Evolutionary conservation across 2,113 vertebrate species (phyloP).

Genomic region (Reinhardtius hippoglossoides): DNA sequence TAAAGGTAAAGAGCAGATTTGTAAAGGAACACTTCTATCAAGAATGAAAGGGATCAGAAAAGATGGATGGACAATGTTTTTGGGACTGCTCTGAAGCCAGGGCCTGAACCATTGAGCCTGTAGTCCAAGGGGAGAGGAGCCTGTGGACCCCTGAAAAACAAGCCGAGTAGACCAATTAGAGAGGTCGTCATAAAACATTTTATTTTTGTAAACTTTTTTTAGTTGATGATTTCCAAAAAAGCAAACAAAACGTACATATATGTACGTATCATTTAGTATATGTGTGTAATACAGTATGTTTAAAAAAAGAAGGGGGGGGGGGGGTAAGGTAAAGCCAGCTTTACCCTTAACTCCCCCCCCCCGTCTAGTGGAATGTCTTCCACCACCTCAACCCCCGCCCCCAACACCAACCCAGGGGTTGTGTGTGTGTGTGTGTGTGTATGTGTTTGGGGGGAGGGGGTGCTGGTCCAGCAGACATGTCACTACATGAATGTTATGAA

Average conservation of each 20-base stretch:
- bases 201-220: constrained; percentile 87
- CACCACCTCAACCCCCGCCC: background rate
- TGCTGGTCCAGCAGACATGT: constrained; percentile 50
- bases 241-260: constrained; percentile 77
- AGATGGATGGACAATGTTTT: constrained; percentile 55
- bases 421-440: background rate
- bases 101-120: constrained; percentile 63
- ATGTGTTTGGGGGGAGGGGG: background rate
- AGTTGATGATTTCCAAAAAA: constrained; percentile 83
- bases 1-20: constrained; percentile 63
- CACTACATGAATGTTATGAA: constrained; percentile 13
- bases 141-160: constrained; percentile 66
- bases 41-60: constrained; percentile 50
- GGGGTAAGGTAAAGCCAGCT: constrained; percentile 7
- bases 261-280: constrained; percentile 76
- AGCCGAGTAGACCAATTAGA: constrained; percentile 70
- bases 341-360: background rate
- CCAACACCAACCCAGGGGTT: background rate
- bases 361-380: constrained; percentile 1
- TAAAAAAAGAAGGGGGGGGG: constrained; percentile 38
- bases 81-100: constrained; percentile 46
- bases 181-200: constrained; percentile 83
- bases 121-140: constrained; percentile 43
- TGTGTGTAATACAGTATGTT: constrained; percentile 65
- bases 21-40: constrained; percentile 67